These are phyloP conservation scores for Chascanopsetta lugubris DNA, from an alignment of 2,113 vertebrate genomes.

Conservation along the genomic window DNA sequence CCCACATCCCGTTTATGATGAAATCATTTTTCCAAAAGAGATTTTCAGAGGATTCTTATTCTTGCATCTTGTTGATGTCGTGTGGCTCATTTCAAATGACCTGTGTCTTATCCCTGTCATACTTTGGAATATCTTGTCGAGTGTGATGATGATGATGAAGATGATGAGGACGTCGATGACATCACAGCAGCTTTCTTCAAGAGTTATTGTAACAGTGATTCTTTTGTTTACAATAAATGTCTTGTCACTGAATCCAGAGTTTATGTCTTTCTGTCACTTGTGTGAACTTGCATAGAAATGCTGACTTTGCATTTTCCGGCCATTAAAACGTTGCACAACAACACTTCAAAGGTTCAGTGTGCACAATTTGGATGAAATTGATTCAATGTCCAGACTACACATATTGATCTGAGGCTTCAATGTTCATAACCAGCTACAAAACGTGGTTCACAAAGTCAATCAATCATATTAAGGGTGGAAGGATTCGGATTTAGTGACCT, in stretches of 20 bases:
- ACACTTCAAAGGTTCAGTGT: too few species aligned
- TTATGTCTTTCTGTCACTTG: not conserved
- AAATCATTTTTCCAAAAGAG: not conserved
- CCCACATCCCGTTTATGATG: not conserved
- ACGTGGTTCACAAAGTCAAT: too few species aligned
- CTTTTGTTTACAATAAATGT: constrained; percentile 88
- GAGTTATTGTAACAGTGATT: constrained; percentile 82
- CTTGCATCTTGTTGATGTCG: not conserved
- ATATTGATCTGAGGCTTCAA: too few species aligned
- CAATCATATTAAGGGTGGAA: too few species aligned
- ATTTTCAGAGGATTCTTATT: not conserved
- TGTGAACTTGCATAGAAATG: too few species aligned
- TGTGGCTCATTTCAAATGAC: constrained; percentile 56
- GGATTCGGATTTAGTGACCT: too few species aligned
- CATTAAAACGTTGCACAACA: too few species aligned
- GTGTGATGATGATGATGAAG: constrained; percentile 32
- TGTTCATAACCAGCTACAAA: too few species aligned
- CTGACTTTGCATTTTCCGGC: too few species aligned
- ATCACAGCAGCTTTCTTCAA: constrained; percentile 77
- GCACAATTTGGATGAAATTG: too few species aligned
- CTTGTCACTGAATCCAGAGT: constrained; percentile 64
- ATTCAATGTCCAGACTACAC: too few species aligned
- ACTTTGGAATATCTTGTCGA: constrained; percentile 68
- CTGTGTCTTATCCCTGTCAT: constrained; percentile 81
- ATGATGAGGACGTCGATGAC: too few species aligned